Evolutionary conservation across 2,888 invertebrate genomes (phyloP).

Genomic region (Luffia ferchaultella): DNA sequence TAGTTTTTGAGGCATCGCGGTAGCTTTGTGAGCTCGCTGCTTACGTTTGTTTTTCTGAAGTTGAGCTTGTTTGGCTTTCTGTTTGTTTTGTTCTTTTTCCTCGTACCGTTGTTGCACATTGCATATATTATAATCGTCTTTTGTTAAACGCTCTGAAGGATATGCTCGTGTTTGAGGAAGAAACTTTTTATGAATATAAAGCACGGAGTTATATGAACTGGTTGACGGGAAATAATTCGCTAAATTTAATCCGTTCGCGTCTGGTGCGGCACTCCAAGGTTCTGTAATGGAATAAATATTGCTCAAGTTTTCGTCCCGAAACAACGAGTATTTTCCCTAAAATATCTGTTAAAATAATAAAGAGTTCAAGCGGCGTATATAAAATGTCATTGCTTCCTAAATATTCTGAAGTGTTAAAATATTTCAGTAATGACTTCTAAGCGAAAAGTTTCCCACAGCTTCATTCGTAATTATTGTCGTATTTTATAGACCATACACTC

Average conservation of each 20-base stretch:
- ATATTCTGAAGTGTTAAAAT: too few species aligned
- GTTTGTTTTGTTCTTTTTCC: constrained; percentile 8
- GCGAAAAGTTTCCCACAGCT: too few species aligned
- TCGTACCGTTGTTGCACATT: constrained; percentile 1
- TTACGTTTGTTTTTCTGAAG: background rate
- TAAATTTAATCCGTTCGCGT: constrained; percentile 30
- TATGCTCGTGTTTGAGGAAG: constrained; percentile 10
- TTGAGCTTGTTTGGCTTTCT: constrained; percentile 13
- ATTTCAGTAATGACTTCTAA: too few species aligned
- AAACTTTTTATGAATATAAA: constrained; percentile 43
- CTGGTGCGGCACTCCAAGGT: background rate
- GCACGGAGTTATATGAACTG: constrained; percentile 35
- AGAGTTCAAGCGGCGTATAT: too few species aligned
- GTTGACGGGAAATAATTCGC: constrained; percentile 36
- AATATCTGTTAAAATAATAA: too few species aligned
- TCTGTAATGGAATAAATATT: too few species aligned
- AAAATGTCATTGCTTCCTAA: too few species aligned
- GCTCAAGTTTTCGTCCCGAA: too few species aligned
- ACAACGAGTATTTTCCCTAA: too few species aligned
- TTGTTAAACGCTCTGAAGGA: constrained; percentile 12
- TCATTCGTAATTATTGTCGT: too few species aligned
- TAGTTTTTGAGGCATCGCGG: constrained; percentile 12
- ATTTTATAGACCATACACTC: too few species aligned
- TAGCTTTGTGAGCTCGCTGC: background rate
- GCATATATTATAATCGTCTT: constrained; percentile 3